Conservation (phyloP, 2,888 invertebrate genomes). For the Sisyra nigra region DNA sequence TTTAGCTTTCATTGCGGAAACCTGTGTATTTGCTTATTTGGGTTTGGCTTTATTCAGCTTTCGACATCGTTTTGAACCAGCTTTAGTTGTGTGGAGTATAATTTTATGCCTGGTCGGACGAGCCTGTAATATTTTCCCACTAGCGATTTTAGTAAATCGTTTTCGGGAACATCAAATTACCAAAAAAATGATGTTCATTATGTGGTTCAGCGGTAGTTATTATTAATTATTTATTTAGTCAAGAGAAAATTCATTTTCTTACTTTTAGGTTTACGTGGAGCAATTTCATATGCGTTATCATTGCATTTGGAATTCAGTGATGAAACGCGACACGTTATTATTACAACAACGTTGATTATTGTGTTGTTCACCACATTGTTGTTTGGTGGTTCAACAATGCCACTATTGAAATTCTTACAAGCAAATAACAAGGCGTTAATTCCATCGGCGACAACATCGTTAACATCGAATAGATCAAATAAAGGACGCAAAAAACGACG, state of each 20-base stretch:
- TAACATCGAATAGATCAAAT: slow-evolving; percentile 9
- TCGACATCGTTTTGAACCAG: slow-evolving; percentile 78
- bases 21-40: slow-evolving; percentile 96
- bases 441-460: no score
- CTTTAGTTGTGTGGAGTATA: slow-evolving; percentile 88
- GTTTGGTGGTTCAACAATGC: slow-evolving; percentile 96
- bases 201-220: slow-evolving; percentile 88
- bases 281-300: slow-evolving; percentile 94
- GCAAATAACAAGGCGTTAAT: slow-evolving; percentile 36
- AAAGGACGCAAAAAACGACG: slow-evolving; percentile 32
- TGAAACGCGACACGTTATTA: slow-evolving; percentile 90
- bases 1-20: slow-evolving; percentile 93
- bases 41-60: slow-evolving; percentile 92
- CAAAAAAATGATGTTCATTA: slow-evolving; percentile 96
- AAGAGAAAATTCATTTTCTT: not conserved
- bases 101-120: slow-evolving; percentile 82
- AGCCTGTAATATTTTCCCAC: slow-evolving; percentile 92
- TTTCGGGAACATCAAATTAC: slow-evolving; percentile 97
- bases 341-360: slow-evolving; percentile 95
- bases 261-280: slow-evolving; percentile 67
- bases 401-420: slow-evolving; percentile 81
- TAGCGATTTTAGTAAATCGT: slow-evolving; percentile 84
- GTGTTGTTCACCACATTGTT: slow-evolving; percentile 90
- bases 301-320: slow-evolving; percentile 87
- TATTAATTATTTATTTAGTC: not conserved